These are phyloP conservation scores for Helarctos malayanus DNA, from an alignment of 2,797 vertebrate species.

Conservation along the genomic window DNA sequence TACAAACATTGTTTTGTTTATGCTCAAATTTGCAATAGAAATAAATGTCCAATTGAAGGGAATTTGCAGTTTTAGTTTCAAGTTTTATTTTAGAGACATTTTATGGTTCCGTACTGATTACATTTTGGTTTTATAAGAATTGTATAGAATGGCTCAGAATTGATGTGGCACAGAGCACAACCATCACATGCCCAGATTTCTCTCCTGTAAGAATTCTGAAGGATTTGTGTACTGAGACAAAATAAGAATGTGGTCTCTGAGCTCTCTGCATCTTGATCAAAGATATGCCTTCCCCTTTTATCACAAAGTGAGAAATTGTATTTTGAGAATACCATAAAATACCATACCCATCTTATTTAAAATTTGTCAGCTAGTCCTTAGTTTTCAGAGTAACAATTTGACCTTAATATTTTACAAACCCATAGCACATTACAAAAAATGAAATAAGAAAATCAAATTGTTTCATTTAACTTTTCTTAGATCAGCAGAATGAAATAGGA, in stretches of 20 bases:
- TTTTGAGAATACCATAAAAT: background rate
- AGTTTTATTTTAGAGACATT: background rate
- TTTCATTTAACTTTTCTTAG: background rate
- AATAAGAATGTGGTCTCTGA: background rate
- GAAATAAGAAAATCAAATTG: background rate
- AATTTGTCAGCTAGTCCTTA: background rate
- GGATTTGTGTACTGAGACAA: background rate
- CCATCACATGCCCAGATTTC: background rate
- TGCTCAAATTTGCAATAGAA: background rate
- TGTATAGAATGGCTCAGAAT: background rate
- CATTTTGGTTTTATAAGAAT: background rate
- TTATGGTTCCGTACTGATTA: background rate
- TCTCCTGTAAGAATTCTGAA: background rate
- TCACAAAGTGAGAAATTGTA: background rate
- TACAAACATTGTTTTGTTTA: background rate
- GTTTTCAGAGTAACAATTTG: background rate
- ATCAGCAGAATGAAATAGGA: background rate
- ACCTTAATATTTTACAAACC: background rate
- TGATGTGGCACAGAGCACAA: background rate
- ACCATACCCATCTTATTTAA: background rate
- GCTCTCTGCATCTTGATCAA: background rate
- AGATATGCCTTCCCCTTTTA: background rate
- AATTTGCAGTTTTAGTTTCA: background rate
- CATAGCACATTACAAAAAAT: background rate
- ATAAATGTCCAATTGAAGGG: background rate